Evolutionary conservation across 2,113 vertebrate species (phyloP), one percentile per base, ranked within the genome.

Genomic region (Galemys pyrenaicus): DNA sequence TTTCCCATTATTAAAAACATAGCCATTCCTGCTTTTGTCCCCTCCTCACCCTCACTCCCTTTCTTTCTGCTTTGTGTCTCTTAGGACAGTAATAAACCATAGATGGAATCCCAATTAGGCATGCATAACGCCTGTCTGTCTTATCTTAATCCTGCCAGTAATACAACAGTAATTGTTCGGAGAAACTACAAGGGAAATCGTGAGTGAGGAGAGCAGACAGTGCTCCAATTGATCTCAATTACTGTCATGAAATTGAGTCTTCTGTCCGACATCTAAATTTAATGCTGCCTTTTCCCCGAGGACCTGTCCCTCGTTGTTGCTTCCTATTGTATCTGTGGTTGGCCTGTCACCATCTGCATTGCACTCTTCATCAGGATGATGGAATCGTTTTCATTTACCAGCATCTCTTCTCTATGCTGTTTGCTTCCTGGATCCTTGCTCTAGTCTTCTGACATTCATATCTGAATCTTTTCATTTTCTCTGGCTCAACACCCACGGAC

Each of bases 201-300:
- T 94, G 94, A 98, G 94, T 97, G 84, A 95, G 90, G 81, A 60
- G 92, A 94, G 87, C 92, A 97, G 95, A 91, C 37, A 56, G 39
- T 75, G 91, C 94, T 97, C 95, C 96, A 93, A 79, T 95, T 97
- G 97, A 97, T 98, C 96, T 97, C 97, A 97, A 93, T 98, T 98
- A 97, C 95, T 98, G 95, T 97, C 96, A 95, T 46, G 93, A 91
- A 97, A 97, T 96, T 97, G 97, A 97, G 96, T 98, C 95, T 96
- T 98, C 97, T 96, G 97, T 98, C 97, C 60, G 56, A 97, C 96
- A 97, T 94, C 95, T 98, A 95, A 96, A 97, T 97, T 91, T 96
- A 98, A 97, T 97, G 95, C 75, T 95, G 90, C 91, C 96, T 10
- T 86, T 95, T 97, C 96, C 88, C 96, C 10, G 82, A 97, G 96